phyloP scores from a whole-genome alignment of 2,888 invertebrate genomes.

The Eupithecia dodoneata region DNA sequence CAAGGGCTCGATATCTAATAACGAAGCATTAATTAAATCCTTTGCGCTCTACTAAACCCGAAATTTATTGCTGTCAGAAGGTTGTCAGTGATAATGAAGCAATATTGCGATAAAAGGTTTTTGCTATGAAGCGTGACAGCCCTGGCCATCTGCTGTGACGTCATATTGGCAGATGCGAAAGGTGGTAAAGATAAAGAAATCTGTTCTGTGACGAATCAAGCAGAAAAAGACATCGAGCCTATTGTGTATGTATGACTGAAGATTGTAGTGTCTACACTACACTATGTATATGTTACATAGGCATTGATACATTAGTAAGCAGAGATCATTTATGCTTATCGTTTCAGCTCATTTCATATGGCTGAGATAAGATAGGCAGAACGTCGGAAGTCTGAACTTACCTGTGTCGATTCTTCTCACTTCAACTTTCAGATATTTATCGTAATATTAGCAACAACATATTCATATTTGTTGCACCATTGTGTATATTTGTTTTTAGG shows the following conservation, averaged over 20 bases:
- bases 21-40: constrained; percentile 48
- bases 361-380: background rate
- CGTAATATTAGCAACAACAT: background rate
- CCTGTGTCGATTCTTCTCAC: background rate
- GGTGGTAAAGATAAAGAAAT: constrained; percentile 42
- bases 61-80: constrained; percentile 43
- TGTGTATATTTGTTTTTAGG: too few species aligned
- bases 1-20: constrained; percentile 45
- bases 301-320: background rate
- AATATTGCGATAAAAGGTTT: constrained; percentile 42
- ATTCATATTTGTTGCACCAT: too few species aligned
- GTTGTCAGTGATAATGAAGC: constrained; percentile 41
- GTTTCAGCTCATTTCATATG: background rate
- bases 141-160: constrained; percentile 61
- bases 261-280: background rate
- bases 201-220: constrained; percentile 1
- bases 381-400: too few species aligned
- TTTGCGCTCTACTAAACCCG: constrained; percentile 45
- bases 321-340: background rate
- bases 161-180: constrained; percentile 53
- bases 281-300: background rate
- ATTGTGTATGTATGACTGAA: background rate
- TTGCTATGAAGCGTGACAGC: constrained; percentile 56
- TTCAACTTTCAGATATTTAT: background rate
- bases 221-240: background rate